phyloP scores from a whole-genome alignment of 2,113 vertebrate genomes.

The Psilopsiagon aymara region DNA sequence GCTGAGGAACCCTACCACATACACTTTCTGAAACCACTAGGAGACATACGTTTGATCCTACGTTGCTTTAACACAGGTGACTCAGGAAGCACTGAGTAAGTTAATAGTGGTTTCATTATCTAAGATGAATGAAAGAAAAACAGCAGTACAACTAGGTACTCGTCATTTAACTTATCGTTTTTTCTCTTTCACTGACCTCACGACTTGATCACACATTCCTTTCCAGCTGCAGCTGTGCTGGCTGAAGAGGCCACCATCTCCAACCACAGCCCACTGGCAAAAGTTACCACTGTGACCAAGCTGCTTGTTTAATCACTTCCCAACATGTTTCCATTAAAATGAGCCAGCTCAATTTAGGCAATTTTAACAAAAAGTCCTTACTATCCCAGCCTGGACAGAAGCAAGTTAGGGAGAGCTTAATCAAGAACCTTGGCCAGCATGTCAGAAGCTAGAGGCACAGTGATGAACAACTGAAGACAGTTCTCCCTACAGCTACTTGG shows the following conservation, averaged over 20 bases:
- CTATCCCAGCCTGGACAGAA: background rate
- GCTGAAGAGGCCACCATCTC: background rate
- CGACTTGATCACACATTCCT: background rate
- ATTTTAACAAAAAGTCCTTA: background rate
- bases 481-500: background rate
- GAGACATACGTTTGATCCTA: background rate
- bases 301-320: background rate
- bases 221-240: background rate
- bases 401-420: background rate
- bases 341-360: background rate
- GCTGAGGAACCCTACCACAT: background rate
- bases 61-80: background rate
- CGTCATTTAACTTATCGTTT: background rate
- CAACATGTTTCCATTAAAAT: background rate
- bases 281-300: background rate
- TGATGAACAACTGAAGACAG: background rate
- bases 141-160: background rate
- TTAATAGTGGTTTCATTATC: background rate
- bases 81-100: background rate
- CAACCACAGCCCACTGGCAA: background rate
- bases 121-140: background rate
- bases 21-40: background rate
- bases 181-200: background rate
- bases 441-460: background rate
- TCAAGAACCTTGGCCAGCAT: background rate